These are phyloP conservation scores for Capreolus pygargus DNA, from an alignment of 2,113 vertebrate genomes.

Conservation along the genomic window DNA sequence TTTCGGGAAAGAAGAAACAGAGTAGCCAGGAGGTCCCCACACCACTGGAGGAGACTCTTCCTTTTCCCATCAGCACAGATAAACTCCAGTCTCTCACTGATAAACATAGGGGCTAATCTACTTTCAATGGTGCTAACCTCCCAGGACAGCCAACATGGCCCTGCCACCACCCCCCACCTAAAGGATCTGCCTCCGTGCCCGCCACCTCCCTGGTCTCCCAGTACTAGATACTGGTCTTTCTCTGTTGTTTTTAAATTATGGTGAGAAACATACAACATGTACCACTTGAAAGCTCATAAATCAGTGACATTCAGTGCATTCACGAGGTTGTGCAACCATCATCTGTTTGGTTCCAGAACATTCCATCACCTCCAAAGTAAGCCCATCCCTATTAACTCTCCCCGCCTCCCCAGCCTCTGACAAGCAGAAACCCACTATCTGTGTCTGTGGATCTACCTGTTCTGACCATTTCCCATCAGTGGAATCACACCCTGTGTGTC, in stretches of 20 bases:
- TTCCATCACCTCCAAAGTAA: not conserved
- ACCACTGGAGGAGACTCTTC: not conserved
- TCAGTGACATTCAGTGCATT: not conserved
- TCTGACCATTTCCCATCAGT: not conserved
- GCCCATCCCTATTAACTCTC: fast-evolving
- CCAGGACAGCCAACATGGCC: not conserved
- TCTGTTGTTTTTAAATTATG: not conserved
- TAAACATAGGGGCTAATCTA: not conserved
- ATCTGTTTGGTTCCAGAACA: not conserved
- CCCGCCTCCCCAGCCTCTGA: not conserved
- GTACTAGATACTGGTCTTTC: not conserved
- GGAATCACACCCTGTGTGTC: not conserved
- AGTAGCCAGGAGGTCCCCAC: not conserved
- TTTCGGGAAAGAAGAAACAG: not conserved
- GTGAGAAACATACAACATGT: not conserved
- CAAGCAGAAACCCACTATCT: not conserved
- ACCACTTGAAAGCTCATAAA: no score
- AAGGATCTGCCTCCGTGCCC: not conserved
- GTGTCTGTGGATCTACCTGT: not conserved
- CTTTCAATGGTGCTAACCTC: no score
- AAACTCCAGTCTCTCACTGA: not conserved
- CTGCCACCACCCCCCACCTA: not conserved
- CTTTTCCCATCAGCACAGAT: not conserved
- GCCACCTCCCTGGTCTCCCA: not conserved
- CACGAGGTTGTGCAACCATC: not conserved